Conservation (phyloP, 2,888 invertebrate genomes). For the Campoplex nolae region DNA sequence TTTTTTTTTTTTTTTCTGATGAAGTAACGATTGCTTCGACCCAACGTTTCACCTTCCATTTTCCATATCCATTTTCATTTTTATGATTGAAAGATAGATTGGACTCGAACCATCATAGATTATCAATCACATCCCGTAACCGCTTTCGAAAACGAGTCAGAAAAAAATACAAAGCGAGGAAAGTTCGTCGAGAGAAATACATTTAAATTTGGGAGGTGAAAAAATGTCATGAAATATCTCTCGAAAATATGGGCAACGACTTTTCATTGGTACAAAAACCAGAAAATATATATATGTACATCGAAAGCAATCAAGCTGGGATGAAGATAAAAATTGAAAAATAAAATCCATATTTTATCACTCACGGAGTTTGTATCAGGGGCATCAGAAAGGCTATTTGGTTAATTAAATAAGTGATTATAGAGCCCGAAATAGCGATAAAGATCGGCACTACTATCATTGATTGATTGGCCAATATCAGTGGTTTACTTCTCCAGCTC, state of each 20-base stretch:
- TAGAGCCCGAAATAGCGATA: background rate
- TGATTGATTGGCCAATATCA: conserved; percentile 38
- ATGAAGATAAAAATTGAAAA: background rate
- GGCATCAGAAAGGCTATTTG: conserved; percentile 38
- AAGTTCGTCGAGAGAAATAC: conserved; percentile 1
- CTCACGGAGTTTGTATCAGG: background rate
- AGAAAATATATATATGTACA: background rate
- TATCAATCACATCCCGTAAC: conserved; percentile 27
- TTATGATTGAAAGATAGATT: conserved; percentile 8
- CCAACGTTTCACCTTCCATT: background rate
- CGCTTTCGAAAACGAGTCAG: conserved; percentile 2
- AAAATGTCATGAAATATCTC: conserved; percentile 11
- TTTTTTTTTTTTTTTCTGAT: background rate
- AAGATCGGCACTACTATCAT: conserved; percentile 16
- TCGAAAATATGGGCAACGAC: background rate
- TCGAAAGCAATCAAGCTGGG: background rate
- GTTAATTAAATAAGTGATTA: conserved; percentile 31
- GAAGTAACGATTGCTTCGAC: background rate
- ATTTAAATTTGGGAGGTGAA: background rate
- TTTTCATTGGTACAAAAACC: background rate
- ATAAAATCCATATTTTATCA: background rate
- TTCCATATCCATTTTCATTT: background rate
- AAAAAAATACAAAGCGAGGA: background rate
- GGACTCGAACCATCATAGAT: conserved; percentile 3
- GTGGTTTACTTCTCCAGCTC: background rate